phyloP scores from a whole-genome alignment of 2,888 invertebrate genomes.

The Nemoura dubitans region DNA sequence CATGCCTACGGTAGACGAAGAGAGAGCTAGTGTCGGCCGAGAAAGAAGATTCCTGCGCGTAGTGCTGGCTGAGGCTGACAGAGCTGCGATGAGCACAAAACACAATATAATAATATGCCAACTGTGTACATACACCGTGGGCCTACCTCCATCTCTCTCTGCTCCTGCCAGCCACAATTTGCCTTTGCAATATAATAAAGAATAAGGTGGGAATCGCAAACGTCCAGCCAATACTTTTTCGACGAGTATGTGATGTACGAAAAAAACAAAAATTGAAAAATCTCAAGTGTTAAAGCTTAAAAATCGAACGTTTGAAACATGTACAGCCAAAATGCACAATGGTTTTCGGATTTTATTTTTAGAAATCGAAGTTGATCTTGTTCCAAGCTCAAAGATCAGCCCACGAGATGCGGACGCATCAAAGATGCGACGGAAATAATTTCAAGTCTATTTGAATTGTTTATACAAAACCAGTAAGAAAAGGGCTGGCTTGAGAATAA shows the following conservation, averaged over 20 bases:
- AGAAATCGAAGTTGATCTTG: conserved; percentile 29
- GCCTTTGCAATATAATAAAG: background rate
- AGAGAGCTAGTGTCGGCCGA: background rate
- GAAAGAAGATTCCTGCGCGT: background rate
- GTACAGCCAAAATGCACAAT: background rate
- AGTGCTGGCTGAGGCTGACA: no score
- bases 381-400: conserved; percentile 24
- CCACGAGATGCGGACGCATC: background rate
- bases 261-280: background rate
- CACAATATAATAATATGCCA: conserved; percentile 25
- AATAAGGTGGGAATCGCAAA: background rate
- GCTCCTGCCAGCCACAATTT: background rate
- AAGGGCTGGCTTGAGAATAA: background rate
- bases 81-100: conserved; percentile 15
- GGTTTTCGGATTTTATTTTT: conserved; percentile 26
- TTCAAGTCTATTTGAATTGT: background rate
- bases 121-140: background rate
- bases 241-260: background rate
- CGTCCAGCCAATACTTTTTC: background rate
- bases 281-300: background rate
- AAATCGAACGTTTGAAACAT: background rate
- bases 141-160: no score
- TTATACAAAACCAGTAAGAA: background rate
- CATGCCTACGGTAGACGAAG: conserved; percentile 20
- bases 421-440: background rate